These are phyloP conservation scores for Siniperca obscura DNA, from an alignment of 2,797 vertebrate species.

Conservation along the genomic window DNA sequence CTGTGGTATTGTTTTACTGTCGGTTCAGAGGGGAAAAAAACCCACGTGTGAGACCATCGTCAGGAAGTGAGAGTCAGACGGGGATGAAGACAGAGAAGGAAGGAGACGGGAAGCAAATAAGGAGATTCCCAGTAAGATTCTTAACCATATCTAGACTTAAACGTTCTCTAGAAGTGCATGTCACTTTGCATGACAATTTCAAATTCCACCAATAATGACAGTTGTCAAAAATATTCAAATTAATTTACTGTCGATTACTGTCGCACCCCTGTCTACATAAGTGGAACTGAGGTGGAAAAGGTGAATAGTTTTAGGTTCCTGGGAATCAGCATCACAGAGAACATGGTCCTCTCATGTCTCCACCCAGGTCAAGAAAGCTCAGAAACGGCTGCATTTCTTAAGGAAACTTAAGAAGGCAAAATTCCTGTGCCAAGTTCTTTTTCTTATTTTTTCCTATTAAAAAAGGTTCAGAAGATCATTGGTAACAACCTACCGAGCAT, in stretches of 20 bases:
- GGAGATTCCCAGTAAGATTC: constrained; percentile 55
- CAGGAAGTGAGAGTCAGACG: constrained; percentile 75
- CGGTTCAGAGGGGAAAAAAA: constrained; percentile 56
- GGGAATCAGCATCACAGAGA: no score
- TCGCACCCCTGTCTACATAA: background rate
- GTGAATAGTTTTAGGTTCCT: no score
- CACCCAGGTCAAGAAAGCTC: no score
- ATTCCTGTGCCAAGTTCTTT: no score
- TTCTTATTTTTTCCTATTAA: no score
- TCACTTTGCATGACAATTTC: constrained; percentile 15
- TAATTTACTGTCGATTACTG: background rate
- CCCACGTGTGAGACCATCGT: constrained; percentile 49
- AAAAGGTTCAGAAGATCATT: no score
- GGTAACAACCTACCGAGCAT: no score
- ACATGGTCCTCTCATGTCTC: no score
- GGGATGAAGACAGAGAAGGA: constrained; percentile 43
- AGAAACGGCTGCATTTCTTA: no score
- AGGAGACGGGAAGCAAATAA: constrained; percentile 58
- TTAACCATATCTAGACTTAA: constrained; percentile 18
- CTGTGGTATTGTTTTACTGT: constrained; percentile 75
- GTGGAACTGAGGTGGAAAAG: no score
- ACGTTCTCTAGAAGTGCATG: background rate
- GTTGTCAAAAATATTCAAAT: background rate
- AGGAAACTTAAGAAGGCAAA: no score
- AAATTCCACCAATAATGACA: background rate